Evolutionary conservation across 2,888 invertebrate species (phyloP), one percentile per base, ranked within the genome.

Genomic region (Trachelus iudaicus): DNA sequence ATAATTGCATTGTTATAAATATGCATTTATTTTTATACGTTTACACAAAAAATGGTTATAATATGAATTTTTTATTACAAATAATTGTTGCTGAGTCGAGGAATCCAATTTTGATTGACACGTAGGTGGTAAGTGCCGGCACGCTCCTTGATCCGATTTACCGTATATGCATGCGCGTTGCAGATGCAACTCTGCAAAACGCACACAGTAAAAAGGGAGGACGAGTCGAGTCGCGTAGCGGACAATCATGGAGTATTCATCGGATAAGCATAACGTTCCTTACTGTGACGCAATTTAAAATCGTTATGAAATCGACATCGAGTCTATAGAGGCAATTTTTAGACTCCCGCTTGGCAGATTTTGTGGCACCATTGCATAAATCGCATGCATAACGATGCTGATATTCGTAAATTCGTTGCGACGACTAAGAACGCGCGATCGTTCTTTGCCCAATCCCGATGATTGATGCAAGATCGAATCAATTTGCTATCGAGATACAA

Each of bases 301-400:
- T 80, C 81, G 81, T 87, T 88, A 85, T 81, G 85, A 88, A 88
- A 88, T 84, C 85, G 78, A 34, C 73, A 69, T 69, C 33, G 69
- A 75, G 82, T 73, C 78, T 71, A 77, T 77, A 81, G 82, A 82
- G 80, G 79, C 81, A 79, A 84, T 85, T 87, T 87, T 87, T 86
- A 87, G 85, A 83, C 83, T 79, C 23, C 23, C 77, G 84, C 82
- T 82, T 83, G 23, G 86, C 85, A 82, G 80, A 86, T 86, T 85
- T 86, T 83, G 80, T 81, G 83, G 75, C 83, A 83, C 79, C 83
- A 77, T 87, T 85, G 83, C 87, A 84, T 86, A 87, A 85, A 85
- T 85, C 83, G 75, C 79, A 82, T 80, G 75, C 69, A 69, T 76
- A 82, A 83, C 75, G 79, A 76, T 56, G 81, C 83, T 76, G 83